These are phyloP conservation scores for Grapholita molesta DNA, from an alignment of 1,140 invertebrate species.

Conservation along the genomic window DNA sequence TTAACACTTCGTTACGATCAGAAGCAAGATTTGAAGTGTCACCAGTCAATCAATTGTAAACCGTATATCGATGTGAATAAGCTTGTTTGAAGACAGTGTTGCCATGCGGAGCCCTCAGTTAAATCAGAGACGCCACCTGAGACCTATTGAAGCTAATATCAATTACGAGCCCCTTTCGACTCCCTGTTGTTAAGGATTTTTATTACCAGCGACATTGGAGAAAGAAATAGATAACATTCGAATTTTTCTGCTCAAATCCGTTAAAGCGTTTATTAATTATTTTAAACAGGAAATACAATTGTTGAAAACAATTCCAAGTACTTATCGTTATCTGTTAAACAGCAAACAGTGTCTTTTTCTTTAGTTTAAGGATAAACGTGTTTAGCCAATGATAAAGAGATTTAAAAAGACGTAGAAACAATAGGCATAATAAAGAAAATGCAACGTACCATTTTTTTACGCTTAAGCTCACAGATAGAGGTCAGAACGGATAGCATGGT, in stretches of 20 bases:
- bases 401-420: background rate
- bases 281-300: no score
- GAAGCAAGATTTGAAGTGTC: background rate
- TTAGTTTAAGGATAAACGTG: background rate
- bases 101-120: background rate
- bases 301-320: no score
- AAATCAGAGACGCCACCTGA: conserved; percentile 5
- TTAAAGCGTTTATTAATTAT: no score
- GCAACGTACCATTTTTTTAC: conserved; percentile 33
- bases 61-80: background rate
- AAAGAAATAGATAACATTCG: background rate
- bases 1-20: background rate
- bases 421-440: conserved; percentile 33
- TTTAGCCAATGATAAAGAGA: background rate
- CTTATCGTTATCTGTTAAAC: no score
- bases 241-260: background rate
- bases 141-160: conserved; percentile 4
- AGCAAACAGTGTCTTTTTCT: no score
- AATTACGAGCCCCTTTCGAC: background rate
- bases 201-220: background rate
- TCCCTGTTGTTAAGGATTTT: background rate
- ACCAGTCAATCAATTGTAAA: background rate
- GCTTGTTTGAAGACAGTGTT: background rate
- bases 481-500: no score
- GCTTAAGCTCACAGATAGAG: background rate